Evolutionary conservation across 2,888 invertebrate genomes (phyloP).

Genomic region (Drosophila lutescens): DNA sequence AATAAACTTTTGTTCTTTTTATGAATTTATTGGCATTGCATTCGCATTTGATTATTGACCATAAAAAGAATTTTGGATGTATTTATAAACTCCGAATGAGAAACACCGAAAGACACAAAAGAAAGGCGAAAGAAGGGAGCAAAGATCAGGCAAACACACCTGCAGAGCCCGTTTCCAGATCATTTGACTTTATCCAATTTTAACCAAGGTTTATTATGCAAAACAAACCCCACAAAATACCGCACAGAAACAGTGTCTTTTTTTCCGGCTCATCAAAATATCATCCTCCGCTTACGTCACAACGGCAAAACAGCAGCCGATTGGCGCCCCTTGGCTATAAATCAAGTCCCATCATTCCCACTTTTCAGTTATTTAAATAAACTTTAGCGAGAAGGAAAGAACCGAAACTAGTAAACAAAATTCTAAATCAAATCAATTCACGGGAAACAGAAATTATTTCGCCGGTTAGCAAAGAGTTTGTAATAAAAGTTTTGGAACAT

Average conservation of each 20-base stretch:
- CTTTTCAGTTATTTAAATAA: conserved; percentile 40
- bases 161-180: conserved; percentile 44
- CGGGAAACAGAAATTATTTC: not conserved
- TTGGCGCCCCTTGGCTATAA: conserved; percentile 48
- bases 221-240: conserved; percentile 16
- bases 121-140: conserved; percentile 1
- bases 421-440: conserved; percentile 10
- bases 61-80: conserved; percentile 8
- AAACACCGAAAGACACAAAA: not conserved
- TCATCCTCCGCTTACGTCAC: conserved; percentile 43
- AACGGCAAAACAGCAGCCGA: conserved; percentile 37
- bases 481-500: not conserved
- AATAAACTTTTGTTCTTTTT: conserved; percentile 10
- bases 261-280: conserved; percentile 23
- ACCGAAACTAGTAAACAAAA: conserved; percentile 8
- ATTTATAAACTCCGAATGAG: conserved; percentile 19
- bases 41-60: not conserved
- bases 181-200: conserved; percentile 32
- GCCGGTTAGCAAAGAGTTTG: not conserved
- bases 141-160: conserved; percentile 21
- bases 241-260: conserved; percentile 4
- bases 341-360: conserved; percentile 50
- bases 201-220: conserved; percentile 40
- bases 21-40: conserved; percentile 1
- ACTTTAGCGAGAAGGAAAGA: conserved; percentile 6